Percentiles rank a stretch among this genome's conserved stretches.
These are phyloP conservation scores for Tupaia chinensis DNA, from an alignment of 2,113 vertebrate species.

Conservation along the genomic window DNA sequence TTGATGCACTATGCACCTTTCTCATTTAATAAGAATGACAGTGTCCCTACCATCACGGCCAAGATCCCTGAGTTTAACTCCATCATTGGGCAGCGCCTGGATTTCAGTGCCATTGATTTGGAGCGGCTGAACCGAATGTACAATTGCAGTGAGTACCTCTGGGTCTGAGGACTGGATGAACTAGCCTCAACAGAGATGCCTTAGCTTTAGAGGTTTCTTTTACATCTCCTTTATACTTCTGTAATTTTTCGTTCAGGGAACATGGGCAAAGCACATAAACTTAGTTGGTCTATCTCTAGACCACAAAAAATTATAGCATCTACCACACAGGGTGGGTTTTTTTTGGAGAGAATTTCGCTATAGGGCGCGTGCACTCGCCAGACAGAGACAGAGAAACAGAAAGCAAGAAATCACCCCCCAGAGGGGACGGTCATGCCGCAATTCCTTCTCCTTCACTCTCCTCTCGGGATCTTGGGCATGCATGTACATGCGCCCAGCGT, in stretches of 20 bases:
- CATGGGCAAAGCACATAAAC: background rate
- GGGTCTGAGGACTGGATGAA: background rate
- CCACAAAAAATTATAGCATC: background rate
- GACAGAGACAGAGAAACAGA: too few species aligned
- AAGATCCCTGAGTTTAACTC: conserved; percentile 94
- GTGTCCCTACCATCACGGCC: conserved; percentile 92
- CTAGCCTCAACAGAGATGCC: rapidly evolving
- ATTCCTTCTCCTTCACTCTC: too few species aligned
- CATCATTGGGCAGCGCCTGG: conserved; percentile 94
- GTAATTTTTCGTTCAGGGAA: background rate
- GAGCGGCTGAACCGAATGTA: conserved; percentile 95
- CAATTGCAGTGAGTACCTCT: conserved; percentile 92
- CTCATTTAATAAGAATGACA: conserved; percentile 93
- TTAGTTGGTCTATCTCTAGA: background rate
- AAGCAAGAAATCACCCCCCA: too few species aligned
- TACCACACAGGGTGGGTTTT: too few species aligned
- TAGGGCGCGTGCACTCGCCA: too few species aligned
- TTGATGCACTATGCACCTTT: conserved; percentile 94
- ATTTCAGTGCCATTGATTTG: conserved; percentile 92
- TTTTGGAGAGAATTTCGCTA: too few species aligned
- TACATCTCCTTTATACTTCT: background rate
- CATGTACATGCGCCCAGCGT: too few species aligned
- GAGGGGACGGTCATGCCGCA: too few species aligned
- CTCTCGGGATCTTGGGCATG: too few species aligned
- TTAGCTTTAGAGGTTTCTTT: background rate